Evolutionary conservation across 2,797 vertebrate species (phyloP), one percentile per base, ranked within the genome.

Genomic region (Petrocephalus sullivani): DNA sequence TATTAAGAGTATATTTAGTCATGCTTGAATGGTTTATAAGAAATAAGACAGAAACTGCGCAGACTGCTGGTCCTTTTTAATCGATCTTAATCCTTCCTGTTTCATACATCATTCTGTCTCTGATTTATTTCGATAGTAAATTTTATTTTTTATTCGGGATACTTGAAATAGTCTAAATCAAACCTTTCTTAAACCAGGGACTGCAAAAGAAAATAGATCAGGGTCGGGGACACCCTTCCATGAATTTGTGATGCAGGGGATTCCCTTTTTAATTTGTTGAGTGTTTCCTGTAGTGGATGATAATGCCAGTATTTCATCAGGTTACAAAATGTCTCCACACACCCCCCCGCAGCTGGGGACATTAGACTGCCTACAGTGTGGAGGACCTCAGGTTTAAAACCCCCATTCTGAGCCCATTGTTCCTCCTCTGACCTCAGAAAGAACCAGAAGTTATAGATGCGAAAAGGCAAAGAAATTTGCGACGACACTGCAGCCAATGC

Each of bases 1-100:
- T 87, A 83, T 86, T 89, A 83, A 83, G 41, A 82, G 37, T 28
- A 23, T 86, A 41, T 87, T 87, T 89, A 87, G 88, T 89, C 75
- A 28, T 49, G 21, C 75, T 87, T 89, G 88, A 28, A 64, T 23
- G 67, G 78, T 67, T 89, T 23, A 56, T 83, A 87, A 84, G 51
- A 64, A 87, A 84, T 37, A 64, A 21, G 8, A 8, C 10, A 1
- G 23, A 49, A 56, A 23, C 16, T 16, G 7, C 19, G 1, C n/a
- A 54, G 49, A 71, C 7, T 7, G 4, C 58, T 2, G 14, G 8
- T 64, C 49, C 51, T 21, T 67, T 78, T 88, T 14, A 67, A 19
- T 37, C 16, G 12, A 1, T 53, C 4, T 28, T 49, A 51, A 83
- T 83, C 57, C 56, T 56, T 41, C 12, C 14, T 54, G 4, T 54